Evolutionary conservation across 2,888 invertebrate genomes (phyloP), one percentile per base, ranked within the genome.

Genomic region (Loripinus fragilis): DNA sequence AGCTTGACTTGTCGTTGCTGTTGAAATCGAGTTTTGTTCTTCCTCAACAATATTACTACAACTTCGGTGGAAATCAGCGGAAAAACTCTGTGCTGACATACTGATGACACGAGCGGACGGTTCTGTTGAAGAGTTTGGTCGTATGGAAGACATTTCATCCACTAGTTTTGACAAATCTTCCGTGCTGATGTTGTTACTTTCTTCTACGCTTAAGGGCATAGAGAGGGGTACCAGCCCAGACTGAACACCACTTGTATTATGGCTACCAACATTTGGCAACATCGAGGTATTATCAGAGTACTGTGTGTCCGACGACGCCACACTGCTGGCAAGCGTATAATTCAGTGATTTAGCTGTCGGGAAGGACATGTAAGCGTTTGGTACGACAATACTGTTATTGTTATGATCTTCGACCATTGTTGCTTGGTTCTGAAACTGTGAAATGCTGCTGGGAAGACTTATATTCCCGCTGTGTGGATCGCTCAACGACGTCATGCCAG

Each of bases 271-370:
- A 69, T 88, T 87, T 12, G 90, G 89, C 3, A 85, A 65, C 81
- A 90, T 75, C 7, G 90, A 90, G 0, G 88, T 89, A 74, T 89
- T 88, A 77, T 89, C 88, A 0, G 87, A 85, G 52, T 81, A 83
- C 25, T 86, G 83, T 0, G 87, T 87, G 0, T 86, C 84, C 12
- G 81, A 85, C 8, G 84, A 85, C 23, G 79, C 81, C 23, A 87
- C 71, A 60, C 87, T 86, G 64, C 86, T 86, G 0, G 84, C 86
- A 25, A 85, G 74, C 0, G 85, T 85, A 50, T 79, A 76, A 48
- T 81, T 77, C 7, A 83, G 71, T 17, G 68, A 73, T 30, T 81
- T 84, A 0, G 80, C 74, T 23, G 82, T 78, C 48, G 85, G 80
- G 23, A 17, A 67, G 10, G 85, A 80, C n/a, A 86, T 60, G 74